Evolutionary conservation across 2,113 vertebrate genomes (phyloP).

Genomic region (Mustela lutreola): DNA sequence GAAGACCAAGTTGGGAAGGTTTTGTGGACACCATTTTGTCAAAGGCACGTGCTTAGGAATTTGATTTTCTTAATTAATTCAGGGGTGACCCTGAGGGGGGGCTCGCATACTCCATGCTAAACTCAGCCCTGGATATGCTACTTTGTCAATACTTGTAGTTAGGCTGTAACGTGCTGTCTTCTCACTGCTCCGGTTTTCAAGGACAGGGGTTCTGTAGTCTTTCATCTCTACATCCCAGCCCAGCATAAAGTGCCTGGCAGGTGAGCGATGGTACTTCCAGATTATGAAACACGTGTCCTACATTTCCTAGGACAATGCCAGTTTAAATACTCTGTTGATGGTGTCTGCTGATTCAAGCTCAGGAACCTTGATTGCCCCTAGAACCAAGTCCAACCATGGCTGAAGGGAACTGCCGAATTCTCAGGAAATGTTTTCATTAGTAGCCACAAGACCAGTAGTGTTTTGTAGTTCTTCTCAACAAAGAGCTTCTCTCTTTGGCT

Average conservation of each 20-base stretch:
- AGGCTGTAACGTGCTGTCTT: background rate
- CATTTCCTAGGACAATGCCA: background rate
- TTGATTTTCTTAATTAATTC: background rate
- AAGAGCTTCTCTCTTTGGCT: background rate
- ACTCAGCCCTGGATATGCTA: background rate
- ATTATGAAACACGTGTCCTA: background rate
- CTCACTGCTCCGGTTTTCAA: background rate
- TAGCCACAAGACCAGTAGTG: background rate
- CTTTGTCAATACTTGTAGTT: background rate
- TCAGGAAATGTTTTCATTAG: background rate
- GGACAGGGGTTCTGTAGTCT: background rate
- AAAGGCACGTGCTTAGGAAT: background rate
- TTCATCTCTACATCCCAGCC: background rate
- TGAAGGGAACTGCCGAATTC: background rate
- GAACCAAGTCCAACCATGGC: background rate
- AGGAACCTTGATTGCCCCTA: background rate
- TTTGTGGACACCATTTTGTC: background rate
- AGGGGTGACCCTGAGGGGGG: background rate
- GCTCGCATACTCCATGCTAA: background rate
- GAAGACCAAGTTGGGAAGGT: background rate
- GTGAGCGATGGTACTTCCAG: background rate
- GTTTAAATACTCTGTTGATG: conserved; percentile 3
- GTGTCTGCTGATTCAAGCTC: background rate
- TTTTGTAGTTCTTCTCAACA: background rate
- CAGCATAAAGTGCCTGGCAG: background rate